phyloP scores from a whole-genome alignment of 1,140 invertebrate genomes.

The Papilio polytes region DNA sequence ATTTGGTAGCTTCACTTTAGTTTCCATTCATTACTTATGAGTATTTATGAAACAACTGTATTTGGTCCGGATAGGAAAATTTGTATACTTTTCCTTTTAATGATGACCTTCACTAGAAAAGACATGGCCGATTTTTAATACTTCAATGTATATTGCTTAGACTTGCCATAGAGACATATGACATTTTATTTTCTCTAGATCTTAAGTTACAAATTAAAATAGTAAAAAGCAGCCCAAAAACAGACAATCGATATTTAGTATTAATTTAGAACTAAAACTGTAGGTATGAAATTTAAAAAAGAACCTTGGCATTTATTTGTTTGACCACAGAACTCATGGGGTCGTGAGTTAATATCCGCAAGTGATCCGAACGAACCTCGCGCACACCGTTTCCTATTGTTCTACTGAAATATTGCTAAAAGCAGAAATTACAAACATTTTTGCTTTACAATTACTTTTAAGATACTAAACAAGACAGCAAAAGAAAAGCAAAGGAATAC shows the following conservation, averaged over 20 bases:
- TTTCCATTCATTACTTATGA: background rate
- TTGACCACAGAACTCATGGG: conserved; percentile 42
- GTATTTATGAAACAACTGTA: too few species aligned
- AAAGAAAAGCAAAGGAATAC: too few species aligned
- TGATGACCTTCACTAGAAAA: too few species aligned
- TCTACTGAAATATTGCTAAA: conserved; percentile 70
- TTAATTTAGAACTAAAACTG: background rate
- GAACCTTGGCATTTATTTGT: conserved; percentile 37
- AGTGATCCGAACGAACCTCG: conserved; percentile 68
- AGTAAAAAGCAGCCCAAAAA: too few species aligned
- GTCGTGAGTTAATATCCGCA: conserved; percentile 67
- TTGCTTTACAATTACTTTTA: background rate
- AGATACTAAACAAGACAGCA: too few species aligned
- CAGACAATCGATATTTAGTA: too few species aligned
- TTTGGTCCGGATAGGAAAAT: too few species aligned
- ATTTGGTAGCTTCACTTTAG: conserved; percentile 42
- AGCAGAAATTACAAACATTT: conserved; percentile 50
- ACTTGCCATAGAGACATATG: too few species aligned
- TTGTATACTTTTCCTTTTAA: too few species aligned
- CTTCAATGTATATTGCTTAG: too few species aligned
- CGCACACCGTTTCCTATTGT: conserved; percentile 69
- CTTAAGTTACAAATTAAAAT: too few species aligned
- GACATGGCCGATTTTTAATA: background rate
- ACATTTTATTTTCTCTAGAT: too few species aligned
- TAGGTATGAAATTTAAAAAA: background rate